Conservation (phyloP, 1,140 invertebrate genomes). For the Eciton burchellii region DNA sequence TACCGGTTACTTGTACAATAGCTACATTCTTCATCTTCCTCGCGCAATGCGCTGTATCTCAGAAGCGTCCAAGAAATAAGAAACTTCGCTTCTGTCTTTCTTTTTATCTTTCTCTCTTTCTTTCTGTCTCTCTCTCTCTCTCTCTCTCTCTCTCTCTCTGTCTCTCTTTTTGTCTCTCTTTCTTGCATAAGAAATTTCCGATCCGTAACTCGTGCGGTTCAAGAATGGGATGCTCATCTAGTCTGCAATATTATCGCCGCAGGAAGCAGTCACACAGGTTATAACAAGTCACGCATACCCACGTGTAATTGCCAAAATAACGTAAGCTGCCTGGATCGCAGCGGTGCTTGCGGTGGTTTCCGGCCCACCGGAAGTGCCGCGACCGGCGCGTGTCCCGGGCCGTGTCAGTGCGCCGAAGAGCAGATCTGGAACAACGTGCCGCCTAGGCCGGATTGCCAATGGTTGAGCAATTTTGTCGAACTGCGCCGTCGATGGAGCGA, state of each 20-base stretch:
- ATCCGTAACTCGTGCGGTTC: background rate
- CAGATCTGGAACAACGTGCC: conserved; percentile 80
- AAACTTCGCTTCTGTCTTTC: too few relatives aligned
- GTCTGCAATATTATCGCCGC: background rate
- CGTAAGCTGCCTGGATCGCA: conserved; percentile 63
- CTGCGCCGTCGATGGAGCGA: conserved; percentile 81
- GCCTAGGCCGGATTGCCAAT: conserved; percentile 77
- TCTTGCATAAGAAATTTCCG: background rate
- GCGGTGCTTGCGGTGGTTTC: conserved; percentile 67
- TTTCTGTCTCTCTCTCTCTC: background rate
- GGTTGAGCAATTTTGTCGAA: conserved; percentile 78
- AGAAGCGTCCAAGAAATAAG: too few relatives aligned
- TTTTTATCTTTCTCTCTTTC: too few relatives aligned
- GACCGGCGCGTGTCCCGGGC: conserved; percentile 66
- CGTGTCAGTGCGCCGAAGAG: conserved; percentile 79
- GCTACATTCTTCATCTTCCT: too few relatives aligned
- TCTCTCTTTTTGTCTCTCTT: background rate
- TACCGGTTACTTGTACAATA: too few relatives aligned
- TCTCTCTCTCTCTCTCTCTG: background rate
- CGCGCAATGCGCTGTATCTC: too few relatives aligned
- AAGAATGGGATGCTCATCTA: background rate
- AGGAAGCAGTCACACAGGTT: conserved; percentile 63
- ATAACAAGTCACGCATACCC: conserved; percentile 59
- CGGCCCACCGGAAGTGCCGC: conserved; percentile 53
- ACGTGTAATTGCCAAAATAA: conserved; percentile 72